These are phyloP conservation scores for Eupsittula cactorum DNA, from an alignment of 2,113 vertebrate species.

Conservation along the genomic window DNA sequence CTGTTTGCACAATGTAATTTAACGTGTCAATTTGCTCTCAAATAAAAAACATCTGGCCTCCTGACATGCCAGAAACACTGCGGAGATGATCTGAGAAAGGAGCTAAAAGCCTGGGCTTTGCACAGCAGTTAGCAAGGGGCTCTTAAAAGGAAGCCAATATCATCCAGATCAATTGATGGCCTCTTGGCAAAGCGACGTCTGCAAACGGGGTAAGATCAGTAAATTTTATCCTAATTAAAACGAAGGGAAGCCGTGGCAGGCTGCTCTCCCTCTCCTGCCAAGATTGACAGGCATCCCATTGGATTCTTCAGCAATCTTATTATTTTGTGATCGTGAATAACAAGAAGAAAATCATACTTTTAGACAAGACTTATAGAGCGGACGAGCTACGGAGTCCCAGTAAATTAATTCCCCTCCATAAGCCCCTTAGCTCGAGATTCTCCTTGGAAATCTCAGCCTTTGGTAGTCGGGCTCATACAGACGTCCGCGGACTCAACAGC, in stretches of 20 bases:
- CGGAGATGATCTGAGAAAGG: conserved; percentile 71
- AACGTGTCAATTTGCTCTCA: conserved; percentile 84
- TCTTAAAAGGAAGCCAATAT: conserved; percentile 62
- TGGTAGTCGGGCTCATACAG: neutral
- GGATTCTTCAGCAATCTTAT: conserved; percentile 72
- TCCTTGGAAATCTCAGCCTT: neutral
- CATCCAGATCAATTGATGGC: conserved; percentile 70
- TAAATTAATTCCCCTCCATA: conserved; percentile 37
- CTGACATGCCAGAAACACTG: conserved; percentile 77
- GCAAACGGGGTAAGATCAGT: conserved; percentile 76
- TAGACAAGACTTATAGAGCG: neutral
- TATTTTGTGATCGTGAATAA: conserved; percentile 68
- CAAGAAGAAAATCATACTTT: conserved; percentile 63
- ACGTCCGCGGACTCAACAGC: neutral
- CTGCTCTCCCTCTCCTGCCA: conserved; percentile 61
- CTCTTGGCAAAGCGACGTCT: conserved; percentile 72
- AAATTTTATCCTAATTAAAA: conserved; percentile 76
- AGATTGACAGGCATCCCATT: conserved; percentile 66
- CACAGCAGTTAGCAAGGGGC: conserved; percentile 60
- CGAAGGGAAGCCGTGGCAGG: conserved; percentile 62
- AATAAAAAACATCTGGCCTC: conserved; percentile 87
- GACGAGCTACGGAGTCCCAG: neutral
- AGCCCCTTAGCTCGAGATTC: conserved; percentile 16
- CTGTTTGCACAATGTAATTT: conserved; percentile 82
- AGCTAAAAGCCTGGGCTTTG: conserved; percentile 44